A percentile compares a stretch with the other conserved stretches of the same genome.
These are phyloP conservation scores for Euura saliciscinereae DNA, from an alignment of 1,140 invertebrate species.

Conservation along the genomic window DNA sequence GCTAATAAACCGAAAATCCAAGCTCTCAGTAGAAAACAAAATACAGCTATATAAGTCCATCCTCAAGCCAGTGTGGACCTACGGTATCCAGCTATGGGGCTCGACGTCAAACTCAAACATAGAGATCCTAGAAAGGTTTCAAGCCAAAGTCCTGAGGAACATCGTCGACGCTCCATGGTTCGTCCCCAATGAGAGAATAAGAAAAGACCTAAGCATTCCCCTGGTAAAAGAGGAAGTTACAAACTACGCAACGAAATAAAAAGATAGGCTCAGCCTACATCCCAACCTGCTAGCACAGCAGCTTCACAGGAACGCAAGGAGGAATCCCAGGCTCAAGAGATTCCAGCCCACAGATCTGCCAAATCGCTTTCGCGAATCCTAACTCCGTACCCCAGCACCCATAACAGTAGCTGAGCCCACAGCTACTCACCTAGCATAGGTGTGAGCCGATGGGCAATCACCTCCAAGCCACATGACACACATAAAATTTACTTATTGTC, in stretches of 20 bases:
- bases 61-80: constrained; percentile 42
- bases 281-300: background rate
- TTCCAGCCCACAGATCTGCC: background rate
- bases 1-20: constrained; percentile 26
- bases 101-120: constrained; percentile 36
- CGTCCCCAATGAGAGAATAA: constrained; percentile 14
- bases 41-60: constrained; percentile 38
- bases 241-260: background rate
- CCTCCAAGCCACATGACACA: background rate
- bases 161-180: constrained; percentile 35
- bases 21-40: constrained; percentile 37
- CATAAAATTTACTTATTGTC: constrained; percentile 7
- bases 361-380: background rate
- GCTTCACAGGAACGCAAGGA: background rate
- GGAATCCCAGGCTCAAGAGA: background rate
- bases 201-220: background rate
- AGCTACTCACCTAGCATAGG: background rate
- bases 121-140: constrained; percentile 32
- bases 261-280: background rate
- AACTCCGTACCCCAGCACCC: background rate
- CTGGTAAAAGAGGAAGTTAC: background rate
- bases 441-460: background rate
- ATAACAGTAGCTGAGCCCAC: background rate
- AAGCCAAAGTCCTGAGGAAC: constrained; percentile 31
- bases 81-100: constrained; percentile 43